Conservation (phyloP, 2,888 invertebrate species). For the Drosophila kanekoi region DNA sequence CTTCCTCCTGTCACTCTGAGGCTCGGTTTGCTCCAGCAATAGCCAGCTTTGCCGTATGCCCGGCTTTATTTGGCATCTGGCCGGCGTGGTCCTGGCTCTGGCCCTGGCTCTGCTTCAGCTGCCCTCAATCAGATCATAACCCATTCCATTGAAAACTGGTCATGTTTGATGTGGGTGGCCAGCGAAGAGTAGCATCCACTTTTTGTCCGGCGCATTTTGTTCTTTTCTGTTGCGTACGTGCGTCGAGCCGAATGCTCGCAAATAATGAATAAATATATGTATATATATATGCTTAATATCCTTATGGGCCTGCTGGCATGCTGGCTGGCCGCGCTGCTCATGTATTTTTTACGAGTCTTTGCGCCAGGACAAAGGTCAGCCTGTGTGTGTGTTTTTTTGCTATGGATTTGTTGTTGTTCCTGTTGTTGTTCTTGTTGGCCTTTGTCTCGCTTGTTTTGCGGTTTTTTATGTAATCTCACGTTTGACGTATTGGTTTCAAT, state of each 20-base stretch:
- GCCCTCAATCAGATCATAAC: slow-evolving; percentile 54
- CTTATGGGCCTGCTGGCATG: slow-evolving; percentile 68
- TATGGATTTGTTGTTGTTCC: slow-evolving; percentile 10
- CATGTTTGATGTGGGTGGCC: slow-evolving; percentile 54
- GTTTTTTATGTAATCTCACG: slow-evolving; percentile 81
- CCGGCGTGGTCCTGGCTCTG: neutral
- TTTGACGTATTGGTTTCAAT: slow-evolving; percentile 80
- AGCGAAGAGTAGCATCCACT: slow-evolving; percentile 16
- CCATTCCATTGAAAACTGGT: slow-evolving; percentile 39
- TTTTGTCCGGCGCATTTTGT: slow-evolving; percentile 33
- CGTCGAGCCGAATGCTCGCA: slow-evolving; percentile 52
- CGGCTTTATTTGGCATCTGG: neutral
- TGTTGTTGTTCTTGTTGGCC: slow-evolving; percentile 31
- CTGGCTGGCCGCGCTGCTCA: slow-evolving; percentile 54
- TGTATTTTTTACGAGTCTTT: slow-evolving; percentile 78
- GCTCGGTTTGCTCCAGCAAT: too few species aligned
- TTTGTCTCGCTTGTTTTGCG: slow-evolving; percentile 77
- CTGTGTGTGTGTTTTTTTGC: slow-evolving; percentile 21
- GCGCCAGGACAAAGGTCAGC: slow-evolving; percentile 78
- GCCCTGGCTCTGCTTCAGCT: slow-evolving; percentile 41
- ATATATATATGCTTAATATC: slow-evolving; percentile 55
- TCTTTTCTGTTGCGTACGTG: slow-evolving; percentile 45
- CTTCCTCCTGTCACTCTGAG: too few species aligned
- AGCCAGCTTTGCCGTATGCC: too few species aligned
- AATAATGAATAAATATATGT: slow-evolving; percentile 14